Conservation (phyloP, 2,888 invertebrate species). For the Caenorhabditis imperialis region DNA sequence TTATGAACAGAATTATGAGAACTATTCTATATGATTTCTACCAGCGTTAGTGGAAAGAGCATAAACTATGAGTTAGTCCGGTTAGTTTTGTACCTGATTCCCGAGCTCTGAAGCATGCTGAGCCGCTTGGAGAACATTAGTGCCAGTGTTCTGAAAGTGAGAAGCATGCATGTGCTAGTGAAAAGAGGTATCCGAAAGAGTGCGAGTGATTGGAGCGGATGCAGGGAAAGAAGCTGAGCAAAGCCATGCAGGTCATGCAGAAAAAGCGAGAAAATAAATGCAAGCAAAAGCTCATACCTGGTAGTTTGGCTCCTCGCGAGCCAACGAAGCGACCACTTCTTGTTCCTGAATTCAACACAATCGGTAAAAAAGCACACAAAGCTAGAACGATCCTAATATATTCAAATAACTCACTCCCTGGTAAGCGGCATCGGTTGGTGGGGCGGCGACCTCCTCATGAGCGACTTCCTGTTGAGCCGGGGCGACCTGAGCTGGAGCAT, state of each 20-base stretch:
- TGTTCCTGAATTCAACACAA: conserved; percentile 21
- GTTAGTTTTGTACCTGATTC: conserved; percentile 25
- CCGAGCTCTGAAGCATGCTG: conserved; percentile 34
- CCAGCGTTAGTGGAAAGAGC: background rate
- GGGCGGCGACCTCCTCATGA: conserved; percentile 2
- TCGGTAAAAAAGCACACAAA: background rate
- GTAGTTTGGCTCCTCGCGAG: conserved; percentile 52
- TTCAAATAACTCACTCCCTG: conserved; percentile 13
- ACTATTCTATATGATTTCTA: conserved; percentile 2
- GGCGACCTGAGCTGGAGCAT: conserved; percentile 21
- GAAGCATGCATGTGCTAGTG: conserved; percentile 29
- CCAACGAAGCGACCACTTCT: conserved; percentile 44
- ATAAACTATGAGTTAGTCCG: background rate
- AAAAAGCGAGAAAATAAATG: conserved; percentile 3
- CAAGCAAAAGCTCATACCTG: conserved; percentile 41
- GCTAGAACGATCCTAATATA: background rate
- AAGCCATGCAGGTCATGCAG: background rate
- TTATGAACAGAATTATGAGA: background rate
- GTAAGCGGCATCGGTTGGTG: conserved; percentile 20
- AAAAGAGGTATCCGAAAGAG: too few species aligned
- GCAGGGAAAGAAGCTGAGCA: background rate
- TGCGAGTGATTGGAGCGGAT: conserved; percentile 1
- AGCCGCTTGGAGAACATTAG: conserved; percentile 30
- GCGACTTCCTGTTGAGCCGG: conserved; percentile 9
- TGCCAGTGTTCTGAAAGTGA: conserved; percentile 45